These are phyloP conservation scores for Peromyscus aztecus DNA, from an alignment of 2,797 vertebrate species.

Conservation along the genomic window DNA sequence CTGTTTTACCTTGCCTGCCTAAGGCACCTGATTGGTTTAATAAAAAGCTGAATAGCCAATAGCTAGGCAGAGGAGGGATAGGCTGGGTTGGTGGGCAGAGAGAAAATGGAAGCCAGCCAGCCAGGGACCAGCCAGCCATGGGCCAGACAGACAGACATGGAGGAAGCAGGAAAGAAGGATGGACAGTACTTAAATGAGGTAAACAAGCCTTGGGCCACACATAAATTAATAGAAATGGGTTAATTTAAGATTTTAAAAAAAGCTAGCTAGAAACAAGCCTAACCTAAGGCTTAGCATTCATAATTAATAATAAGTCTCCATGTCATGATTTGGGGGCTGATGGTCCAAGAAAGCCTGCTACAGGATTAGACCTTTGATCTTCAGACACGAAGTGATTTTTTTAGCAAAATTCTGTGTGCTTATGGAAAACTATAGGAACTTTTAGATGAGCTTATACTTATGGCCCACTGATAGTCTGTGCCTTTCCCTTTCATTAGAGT, in stretches of 20 bases:
- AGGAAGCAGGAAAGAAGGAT: background rate
- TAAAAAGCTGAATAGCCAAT: background rate
- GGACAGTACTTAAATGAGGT: background rate
- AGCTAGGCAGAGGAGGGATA: background rate
- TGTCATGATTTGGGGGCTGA: background rate
- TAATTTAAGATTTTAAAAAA: background rate
- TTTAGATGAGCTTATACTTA: constrained; percentile 6
- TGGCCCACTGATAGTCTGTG: background rate
- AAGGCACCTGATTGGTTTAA: background rate
- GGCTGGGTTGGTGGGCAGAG: background rate
- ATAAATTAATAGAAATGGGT: background rate
- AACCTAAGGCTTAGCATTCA: background rate
- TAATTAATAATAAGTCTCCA: background rate
- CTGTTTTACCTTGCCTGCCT: background rate
- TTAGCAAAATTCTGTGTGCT: background rate
- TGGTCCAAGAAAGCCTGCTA: background rate
- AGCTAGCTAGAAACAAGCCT: background rate
- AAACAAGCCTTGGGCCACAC: background rate
- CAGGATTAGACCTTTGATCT: background rate
- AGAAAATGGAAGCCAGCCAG: background rate
- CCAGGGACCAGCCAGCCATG: too few relatives aligned
- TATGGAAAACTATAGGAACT: background rate
- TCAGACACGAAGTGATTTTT: background rate
- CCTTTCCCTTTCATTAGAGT: background rate
- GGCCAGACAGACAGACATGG: background rate